Evolutionary conservation across 1,140 invertebrate species (phyloP).

Genomic region (Drosophila nikananu): DNA sequence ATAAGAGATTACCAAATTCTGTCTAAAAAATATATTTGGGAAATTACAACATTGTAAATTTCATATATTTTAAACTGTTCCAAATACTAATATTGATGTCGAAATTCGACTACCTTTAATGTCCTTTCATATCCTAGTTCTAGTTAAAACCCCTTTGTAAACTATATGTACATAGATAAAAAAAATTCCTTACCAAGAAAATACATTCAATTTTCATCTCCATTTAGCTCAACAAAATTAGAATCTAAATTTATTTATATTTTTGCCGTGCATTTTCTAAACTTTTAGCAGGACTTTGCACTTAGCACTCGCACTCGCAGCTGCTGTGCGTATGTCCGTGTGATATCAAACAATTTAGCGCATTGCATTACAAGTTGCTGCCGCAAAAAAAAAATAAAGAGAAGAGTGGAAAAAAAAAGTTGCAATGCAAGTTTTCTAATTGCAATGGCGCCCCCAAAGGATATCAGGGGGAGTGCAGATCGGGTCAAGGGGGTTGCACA

Average conservation of each 20-base stretch:
- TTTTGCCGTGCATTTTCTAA: conserved; percentile 37
- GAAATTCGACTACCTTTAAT: too few species aligned
- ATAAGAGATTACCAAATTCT: too few species aligned
- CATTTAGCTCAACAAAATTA: neutral
- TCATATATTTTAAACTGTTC: too few species aligned
- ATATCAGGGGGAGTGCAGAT: conserved; percentile 36
- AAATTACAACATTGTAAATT: too few species aligned
- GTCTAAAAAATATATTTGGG: too few species aligned
- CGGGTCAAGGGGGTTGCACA: conserved; percentile 16
- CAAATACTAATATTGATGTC: too few species aligned
- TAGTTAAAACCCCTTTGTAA: accelerated
- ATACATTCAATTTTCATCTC: neutral
- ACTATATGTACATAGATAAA: too few species aligned
- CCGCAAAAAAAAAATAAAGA: conserved; percentile 7
- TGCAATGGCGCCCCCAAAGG: conserved; percentile 58
- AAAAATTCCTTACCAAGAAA: neutral
- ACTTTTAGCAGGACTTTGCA: conserved; percentile 74
- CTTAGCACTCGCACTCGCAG: conserved; percentile 51
- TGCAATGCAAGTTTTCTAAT: conserved; percentile 75
- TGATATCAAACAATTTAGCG: conserved; percentile 76
- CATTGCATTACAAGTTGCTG: conserved; percentile 68
- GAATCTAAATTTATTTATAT: conserved; percentile 6
- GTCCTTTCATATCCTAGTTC: neutral
- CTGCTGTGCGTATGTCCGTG: conserved; percentile 27
- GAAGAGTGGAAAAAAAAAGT: conserved; percentile 44